phyloP scores from a whole-genome alignment of 2,113 vertebrate species.

The Colinus virginianus region DNA sequence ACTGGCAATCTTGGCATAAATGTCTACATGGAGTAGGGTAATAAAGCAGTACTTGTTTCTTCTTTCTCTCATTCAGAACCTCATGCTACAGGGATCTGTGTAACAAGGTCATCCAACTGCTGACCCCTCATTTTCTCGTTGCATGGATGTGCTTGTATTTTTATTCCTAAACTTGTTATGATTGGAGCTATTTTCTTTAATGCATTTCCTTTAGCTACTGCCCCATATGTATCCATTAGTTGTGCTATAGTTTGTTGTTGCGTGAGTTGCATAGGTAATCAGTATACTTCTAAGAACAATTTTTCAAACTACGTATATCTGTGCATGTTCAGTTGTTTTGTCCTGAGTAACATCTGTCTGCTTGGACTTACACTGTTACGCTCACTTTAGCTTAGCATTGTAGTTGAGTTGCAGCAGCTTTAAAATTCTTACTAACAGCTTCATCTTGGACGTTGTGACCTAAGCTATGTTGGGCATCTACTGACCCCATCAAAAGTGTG shows the following conservation, averaged over 20 bases:
- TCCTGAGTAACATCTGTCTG: neutral
- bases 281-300: neutral
- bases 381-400: neutral
- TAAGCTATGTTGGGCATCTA: neutral
- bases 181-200: neutral
- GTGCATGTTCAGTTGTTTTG: neutral
- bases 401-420: neutral
- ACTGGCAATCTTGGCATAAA: neutral
- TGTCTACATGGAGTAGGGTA: neutral
- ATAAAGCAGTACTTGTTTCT: neutral
- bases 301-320: neutral
- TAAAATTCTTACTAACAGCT: neutral
- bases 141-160: neutral
- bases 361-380: neutral
- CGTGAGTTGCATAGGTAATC: neutral
- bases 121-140: neutral
- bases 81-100: neutral
- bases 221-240: neutral
- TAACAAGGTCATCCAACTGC: neutral
- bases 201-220: neutral
- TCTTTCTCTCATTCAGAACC: neutral
- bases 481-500: rapidly evolving
- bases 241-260: neutral
- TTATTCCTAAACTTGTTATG: neutral
- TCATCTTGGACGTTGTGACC: neutral